Percentiles rank a stretch among this genome's conserved stretches.
phyloP scores from a whole-genome alignment of 2,888 invertebrate species.

The Mesorhabditis belari region DNA sequence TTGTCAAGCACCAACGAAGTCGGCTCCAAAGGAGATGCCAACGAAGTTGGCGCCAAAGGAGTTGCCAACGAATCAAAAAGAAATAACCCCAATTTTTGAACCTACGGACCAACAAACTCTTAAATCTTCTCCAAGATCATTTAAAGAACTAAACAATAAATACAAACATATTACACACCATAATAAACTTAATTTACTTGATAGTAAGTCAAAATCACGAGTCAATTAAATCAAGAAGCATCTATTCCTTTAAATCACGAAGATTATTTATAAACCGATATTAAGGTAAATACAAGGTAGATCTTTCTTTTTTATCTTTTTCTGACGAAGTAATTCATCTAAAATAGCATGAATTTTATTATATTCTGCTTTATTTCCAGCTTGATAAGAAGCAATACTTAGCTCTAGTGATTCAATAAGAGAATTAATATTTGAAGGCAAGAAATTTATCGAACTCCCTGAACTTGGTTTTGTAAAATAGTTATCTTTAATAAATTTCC shows the following conservation, averaged over 20 bases:
- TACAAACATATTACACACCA: conserved; percentile 3
- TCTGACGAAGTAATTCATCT: conserved; percentile 19
- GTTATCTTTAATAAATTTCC: conserved; percentile 28
- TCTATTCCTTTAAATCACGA: conserved; percentile 8
- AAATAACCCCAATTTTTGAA: conserved; percentile 7
- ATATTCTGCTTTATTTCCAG: conserved; percentile 25
- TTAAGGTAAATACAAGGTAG: no score
- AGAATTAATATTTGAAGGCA: conserved; percentile 16
- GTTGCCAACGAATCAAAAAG: no score
- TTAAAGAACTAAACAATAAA: no score
- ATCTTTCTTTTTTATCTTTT: no score
- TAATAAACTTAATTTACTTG: conserved; percentile 4
- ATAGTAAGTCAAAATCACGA: conserved; percentile 6
- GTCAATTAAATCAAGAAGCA: conserved; percentile 6
- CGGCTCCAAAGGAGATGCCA: no score
- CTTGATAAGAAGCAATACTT: conserved; percentile 24
- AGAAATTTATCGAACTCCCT: conserved; percentile 9
- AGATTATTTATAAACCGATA: conserved; percentile 1
- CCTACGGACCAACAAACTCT: no score
- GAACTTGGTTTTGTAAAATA: conserved; percentile 8
- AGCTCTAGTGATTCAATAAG: conserved; percentile 14
- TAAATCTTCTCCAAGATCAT: no score
- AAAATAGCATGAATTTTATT: conserved; percentile 25
- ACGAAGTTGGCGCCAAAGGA: no score
- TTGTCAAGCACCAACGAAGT: no score